Evolutionary conservation across 2,888 invertebrate genomes (phyloP), one percentile per base, ranked within the genome.

Genomic region (Thymelicus lineola): DNA sequence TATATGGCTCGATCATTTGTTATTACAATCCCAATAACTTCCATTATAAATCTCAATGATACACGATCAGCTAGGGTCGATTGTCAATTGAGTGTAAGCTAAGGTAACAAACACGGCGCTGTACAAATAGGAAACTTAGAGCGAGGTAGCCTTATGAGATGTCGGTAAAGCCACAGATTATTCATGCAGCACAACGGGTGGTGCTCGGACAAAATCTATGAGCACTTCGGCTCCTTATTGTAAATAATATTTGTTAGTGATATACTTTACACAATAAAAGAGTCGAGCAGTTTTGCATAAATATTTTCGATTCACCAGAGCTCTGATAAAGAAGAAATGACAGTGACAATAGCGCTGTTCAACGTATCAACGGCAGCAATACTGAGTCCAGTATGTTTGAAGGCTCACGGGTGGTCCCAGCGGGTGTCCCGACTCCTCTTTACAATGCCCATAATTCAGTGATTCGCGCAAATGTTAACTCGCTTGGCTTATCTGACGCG

Each of bases 401-500:
- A 72, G 75, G 79, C 74, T 79, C 86, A 82, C 91, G 91, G 91
- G 93, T 91, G 93, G 92, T 91, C 92, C 80, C 91, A 90, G 91
- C 91, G 85, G 92, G 92, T 77, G 85, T 79, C 82, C 80, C 75
- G 78, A 83, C 81, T 80, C 82, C 79, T 83, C 82, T 82, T 80
- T 86, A 90, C 89, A 88, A 87, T 84, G 83, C 79, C 84, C 87
- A 92, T 93, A 91, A 91, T 85, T 93, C 88, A 89, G 85, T 86
- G 87, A 89, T 89, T 90, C 88, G 86, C 91, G 86, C 88, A 82
- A 90, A 88, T 83, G 85, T 86, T 88, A 86, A 87, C 87, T 87
- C 86, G 81, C 80, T 76, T 80, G 81, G 80, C 80, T 87, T 89
- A 87, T 87, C 87, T 81, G 77, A 80, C 81, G 82, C 82, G 85